Conservation (phyloP, 2,113 vertebrate genomes). For the Stigmatopora nigra region DNA sequence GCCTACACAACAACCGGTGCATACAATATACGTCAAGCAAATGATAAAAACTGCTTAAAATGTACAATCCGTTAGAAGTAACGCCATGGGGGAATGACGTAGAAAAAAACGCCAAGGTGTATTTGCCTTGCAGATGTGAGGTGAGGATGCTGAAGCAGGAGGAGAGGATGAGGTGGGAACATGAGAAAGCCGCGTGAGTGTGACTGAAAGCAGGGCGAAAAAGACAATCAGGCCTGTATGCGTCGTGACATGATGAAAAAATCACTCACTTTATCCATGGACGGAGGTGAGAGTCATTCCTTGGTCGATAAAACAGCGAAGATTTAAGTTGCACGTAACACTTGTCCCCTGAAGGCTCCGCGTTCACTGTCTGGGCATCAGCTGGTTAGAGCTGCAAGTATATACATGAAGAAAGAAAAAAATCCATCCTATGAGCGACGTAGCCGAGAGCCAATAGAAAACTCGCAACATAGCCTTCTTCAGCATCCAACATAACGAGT, state of each 20-base stretch:
- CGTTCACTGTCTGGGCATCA: constrained; percentile 44
- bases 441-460: constrained; percentile 49
- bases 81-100: not conserved
- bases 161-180: constrained; percentile 49
- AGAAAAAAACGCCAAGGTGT: not conserved
- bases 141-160: constrained; percentile 34
- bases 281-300: constrained; percentile 34
- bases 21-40: constrained; percentile 35
- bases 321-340: constrained; percentile 43
- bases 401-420: not conserved
- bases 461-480: constrained; percentile 33
- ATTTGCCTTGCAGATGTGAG: constrained; percentile 49
- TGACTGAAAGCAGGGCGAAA: not conserved
- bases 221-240: constrained; percentile 22
- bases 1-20: constrained; percentile 60
- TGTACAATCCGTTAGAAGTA: not conserved
- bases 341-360: constrained; percentile 47
- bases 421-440: constrained; percentile 52
- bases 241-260: constrained; percentile 54
- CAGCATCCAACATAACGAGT: constrained; percentile 12
- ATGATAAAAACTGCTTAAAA: constrained; percentile 8
- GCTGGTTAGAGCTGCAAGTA: constrained; percentile 53
- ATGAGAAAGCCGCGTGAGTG: constrained; percentile 45
- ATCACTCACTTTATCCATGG: constrained; percentile 52
- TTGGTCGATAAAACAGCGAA: constrained; percentile 31